These are phyloP conservation scores for Nymphalis io DNA, from an alignment of 1,140 invertebrate genomes.

Conservation along the genomic window DNA sequence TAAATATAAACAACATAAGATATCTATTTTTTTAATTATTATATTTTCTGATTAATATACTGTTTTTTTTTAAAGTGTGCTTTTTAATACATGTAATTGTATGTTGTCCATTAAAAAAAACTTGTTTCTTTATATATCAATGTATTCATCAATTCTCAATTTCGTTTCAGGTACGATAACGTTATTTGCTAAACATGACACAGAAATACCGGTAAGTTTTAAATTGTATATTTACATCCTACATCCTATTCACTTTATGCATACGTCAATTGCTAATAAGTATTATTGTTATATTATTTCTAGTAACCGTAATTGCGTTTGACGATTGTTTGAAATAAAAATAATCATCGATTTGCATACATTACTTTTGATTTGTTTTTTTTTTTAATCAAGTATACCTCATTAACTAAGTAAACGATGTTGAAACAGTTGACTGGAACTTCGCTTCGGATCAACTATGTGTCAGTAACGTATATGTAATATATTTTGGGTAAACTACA, in stretches of 20 bases:
- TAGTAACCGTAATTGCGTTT: background rate
- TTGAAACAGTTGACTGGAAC: background rate
- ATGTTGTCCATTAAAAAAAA: too few species aligned
- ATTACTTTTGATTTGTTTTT: constrained; percentile 4
- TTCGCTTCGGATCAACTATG: too few species aligned
- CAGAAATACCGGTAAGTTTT: background rate
- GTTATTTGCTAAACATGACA: background rate
- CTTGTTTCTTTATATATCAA: too few species aligned
- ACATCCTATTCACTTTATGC: background rate
- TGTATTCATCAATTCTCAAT: background rate
- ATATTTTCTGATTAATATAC: too few species aligned
- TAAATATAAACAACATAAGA: too few species aligned
- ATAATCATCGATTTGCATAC: constrained; percentile 21
- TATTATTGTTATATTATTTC: background rate
- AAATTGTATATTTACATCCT: background rate
- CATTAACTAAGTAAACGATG: background rate
- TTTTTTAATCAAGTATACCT: background rate
- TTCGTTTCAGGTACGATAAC: constrained; percentile 16
- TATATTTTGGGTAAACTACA: too few species aligned
- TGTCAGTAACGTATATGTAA: too few species aligned
- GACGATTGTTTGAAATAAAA: background rate
- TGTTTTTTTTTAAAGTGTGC: too few species aligned
- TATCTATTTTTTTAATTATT: too few species aligned
- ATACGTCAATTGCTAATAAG: background rate
- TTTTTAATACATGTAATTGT: too few species aligned